Evolutionary conservation across 2,113 vertebrate genomes (phyloP).

Genomic region (Maccullochella peelii): DNA sequence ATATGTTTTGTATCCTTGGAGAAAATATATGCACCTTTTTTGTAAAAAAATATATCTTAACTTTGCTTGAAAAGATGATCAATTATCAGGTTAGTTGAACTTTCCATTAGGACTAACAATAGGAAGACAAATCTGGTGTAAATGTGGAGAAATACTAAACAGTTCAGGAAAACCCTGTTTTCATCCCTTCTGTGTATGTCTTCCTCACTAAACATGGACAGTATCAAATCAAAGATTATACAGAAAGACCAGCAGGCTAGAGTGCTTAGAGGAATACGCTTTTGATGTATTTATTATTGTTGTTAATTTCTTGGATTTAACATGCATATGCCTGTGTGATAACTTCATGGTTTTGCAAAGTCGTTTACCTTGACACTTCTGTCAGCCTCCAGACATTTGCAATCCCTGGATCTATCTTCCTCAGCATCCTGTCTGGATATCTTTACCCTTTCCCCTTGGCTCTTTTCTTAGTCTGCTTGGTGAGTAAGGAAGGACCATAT

Average conservation of each 20-base stretch:
- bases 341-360: not conserved
- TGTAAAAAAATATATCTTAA: not conserved
- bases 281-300: not conserved
- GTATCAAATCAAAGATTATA: not conserved
- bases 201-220: not conserved
- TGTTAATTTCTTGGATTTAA: not conserved
- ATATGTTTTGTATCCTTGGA: constrained; percentile 98
- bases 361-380: constrained; percentile 83
- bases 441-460: constrained; percentile 97
- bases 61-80: not conserved
- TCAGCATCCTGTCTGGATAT: constrained; percentile 98
- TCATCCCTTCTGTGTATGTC: not conserved
- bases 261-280: not conserved
- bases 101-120: not conserved
- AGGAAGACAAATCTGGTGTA: not conserved
- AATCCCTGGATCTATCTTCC: constrained; percentile 98
- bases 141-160: not conserved
- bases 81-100: not conserved
- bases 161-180: not conserved
- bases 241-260: not conserved
- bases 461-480: constrained; percentile 97
- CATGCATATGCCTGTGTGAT: not conserved
- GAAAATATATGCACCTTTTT: not conserved
- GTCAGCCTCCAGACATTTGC: constrained; percentile 97
- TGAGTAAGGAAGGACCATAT: constrained; percentile 81